A percentile compares a stretch with the other conserved stretches of the same genome.
Conservation (phyloP, 2,797 vertebrate species). For the Nothura maculosa region DNA sequence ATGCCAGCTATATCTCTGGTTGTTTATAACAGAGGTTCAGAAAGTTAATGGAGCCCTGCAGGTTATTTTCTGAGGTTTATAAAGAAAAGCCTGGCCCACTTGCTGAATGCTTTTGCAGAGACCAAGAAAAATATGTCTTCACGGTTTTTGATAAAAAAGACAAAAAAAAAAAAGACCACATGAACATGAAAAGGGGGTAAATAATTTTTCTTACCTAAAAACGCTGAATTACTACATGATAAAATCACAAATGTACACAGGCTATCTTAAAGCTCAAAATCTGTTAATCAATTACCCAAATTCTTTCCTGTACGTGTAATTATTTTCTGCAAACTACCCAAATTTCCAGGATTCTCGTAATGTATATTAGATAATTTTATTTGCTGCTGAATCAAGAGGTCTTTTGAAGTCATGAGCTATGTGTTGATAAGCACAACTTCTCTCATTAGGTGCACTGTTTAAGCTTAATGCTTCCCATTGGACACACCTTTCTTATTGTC, state of each 20-base stretch:
- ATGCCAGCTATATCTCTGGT: slow-evolving; percentile 21
- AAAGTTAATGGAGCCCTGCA: slow-evolving; percentile 27
- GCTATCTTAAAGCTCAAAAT: neutral
- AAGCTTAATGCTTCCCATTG: slow-evolving; percentile 15
- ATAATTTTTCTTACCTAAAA: slow-evolving; percentile 49
- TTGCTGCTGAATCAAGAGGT: neutral
- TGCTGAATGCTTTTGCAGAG: neutral
- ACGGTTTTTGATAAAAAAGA: neutral
- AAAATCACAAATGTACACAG: neutral
- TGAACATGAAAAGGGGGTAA: slow-evolving; percentile 4
- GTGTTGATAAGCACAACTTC: neutral
- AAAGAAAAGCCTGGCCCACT: neutral
- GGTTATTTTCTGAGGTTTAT: slow-evolving; percentile 4
- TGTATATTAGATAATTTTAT: rapidly evolving
- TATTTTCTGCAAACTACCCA: neutral
- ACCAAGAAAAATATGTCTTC: neutral
- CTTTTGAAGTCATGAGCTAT: neutral
- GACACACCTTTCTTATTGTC: slow-evolving; percentile 79
- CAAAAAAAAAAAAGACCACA: too few species aligned
- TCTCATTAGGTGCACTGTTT: neutral
- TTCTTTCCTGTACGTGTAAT: neutral
- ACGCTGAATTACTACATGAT: neutral
- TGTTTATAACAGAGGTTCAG: neutral
- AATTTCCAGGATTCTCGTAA: neutral
- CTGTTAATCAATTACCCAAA: neutral